Evolutionary conservation across 2,797 vertebrate species (phyloP).

Genomic region (Lacerta agilis): DNA sequence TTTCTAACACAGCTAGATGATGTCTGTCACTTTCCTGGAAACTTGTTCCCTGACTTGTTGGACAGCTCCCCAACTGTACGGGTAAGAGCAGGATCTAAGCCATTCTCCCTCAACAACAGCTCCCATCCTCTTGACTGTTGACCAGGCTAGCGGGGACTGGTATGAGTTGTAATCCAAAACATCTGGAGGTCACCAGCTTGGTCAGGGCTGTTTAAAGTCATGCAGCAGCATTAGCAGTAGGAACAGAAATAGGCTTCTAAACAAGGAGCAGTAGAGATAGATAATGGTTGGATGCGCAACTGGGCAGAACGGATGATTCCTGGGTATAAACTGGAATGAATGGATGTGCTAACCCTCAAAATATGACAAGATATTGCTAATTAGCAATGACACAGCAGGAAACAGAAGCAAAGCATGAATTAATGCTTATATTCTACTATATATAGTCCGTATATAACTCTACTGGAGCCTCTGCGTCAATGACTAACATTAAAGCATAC

Average conservation of each 20-base stretch:
- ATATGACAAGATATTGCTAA: background rate
- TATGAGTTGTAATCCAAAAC: no score
- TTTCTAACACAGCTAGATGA: background rate
- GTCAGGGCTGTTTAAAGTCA: no score
- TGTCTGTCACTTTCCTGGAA: background rate
- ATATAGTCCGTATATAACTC: background rate
- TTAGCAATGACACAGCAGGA: background rate
- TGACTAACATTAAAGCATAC: slow-evolving; percentile 18
- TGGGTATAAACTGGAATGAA: background rate
- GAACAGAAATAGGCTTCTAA: background rate
- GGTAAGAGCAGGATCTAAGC: no score
- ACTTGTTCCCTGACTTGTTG: background rate
- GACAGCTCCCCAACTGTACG: background rate
- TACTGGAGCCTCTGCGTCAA: slow-evolving; percentile 3
- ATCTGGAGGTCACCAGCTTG: no score
- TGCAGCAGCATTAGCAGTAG: background rate
- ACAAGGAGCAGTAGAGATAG: background rate
- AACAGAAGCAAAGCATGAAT: background rate
- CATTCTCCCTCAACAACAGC: no score
- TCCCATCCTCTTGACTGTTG: no score
- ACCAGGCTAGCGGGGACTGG: no score
- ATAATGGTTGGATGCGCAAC: fast-evolving
- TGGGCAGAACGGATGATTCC: background rate
- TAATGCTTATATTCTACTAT: background rate
- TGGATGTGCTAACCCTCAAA: background rate